Base-by-base conservation (phyloP, 2,113 vertebrate genomes). In the Pomatorhinus ruficollis region DNA sequence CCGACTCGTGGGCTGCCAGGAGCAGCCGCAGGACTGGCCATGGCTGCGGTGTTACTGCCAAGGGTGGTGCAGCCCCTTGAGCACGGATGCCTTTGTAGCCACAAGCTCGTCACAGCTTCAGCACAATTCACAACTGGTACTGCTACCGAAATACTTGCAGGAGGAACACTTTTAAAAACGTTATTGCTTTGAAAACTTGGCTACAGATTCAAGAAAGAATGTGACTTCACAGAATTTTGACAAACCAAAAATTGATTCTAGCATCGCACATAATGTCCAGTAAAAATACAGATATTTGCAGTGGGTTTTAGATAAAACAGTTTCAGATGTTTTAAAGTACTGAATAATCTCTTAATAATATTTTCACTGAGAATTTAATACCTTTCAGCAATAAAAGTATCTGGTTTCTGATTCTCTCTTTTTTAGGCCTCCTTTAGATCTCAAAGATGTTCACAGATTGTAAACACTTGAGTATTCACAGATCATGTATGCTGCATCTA, bases 21-120 rank as follows among this genome's bases (percentile, higher is more conserved):
- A 63, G 37, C 0, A 0, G 35, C 59, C 75, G 35, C 61, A 35
- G 4, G 8, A 28, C 17, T 39, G 49, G 25, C 59, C 24, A 0
- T 6, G 25, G 54, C 45, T n/a, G 31, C 3, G 7, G 13, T 8
- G 74, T 15, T 44, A 9, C 23, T 11, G 13, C 11, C 39, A 23
- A 0, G 0, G 22, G 18, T 47, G 30, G 22, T 17, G 59, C 44
- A 86, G 8, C 35, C 65, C 22, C 21, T 50, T 6, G 20, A 35
- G 27, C 7, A 42, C 6, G 27, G 16, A 8, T 18, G 23, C 12
- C n/a, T 11, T 4, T 24, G 28, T 7, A 66, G 28, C 42, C 47
- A 20, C 13, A 17, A 28, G 22, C 18, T 90, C 2, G 0, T 35
- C 10, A 50, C 25, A n/a, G 25, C 23, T 39, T 27, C 59, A 44